Conservation (phyloP, 2,888 invertebrate species). For the Morpho helenor region DNA sequence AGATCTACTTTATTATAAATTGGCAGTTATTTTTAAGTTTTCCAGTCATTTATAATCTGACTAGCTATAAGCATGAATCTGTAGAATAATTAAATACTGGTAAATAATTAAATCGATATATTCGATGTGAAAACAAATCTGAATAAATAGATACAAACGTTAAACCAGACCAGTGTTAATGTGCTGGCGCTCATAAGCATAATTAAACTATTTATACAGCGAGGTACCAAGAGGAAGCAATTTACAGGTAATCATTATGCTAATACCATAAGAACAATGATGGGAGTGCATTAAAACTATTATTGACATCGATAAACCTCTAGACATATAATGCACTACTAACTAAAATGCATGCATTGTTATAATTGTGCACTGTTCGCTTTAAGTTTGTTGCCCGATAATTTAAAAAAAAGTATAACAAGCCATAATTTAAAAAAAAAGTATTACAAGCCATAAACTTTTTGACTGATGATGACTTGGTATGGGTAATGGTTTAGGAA, state of each 20-base stretch:
- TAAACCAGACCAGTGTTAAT: slow-evolving; percentile 3
- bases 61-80: too few species aligned
- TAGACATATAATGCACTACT: slow-evolving; percentile 15
- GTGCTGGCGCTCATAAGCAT: slow-evolving; percentile 1
- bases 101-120: not conserved
- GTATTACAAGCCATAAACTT: too few species aligned
- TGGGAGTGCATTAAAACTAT: slow-evolving; percentile 42
- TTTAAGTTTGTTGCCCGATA: too few species aligned
- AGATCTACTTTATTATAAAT: too few species aligned
- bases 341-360: slow-evolving; percentile 7
- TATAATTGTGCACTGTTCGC: too few species aligned
- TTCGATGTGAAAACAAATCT: not conserved
- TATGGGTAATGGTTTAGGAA: too few species aligned
- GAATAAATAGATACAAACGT: slow-evolving; percentile 1
- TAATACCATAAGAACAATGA: slow-evolving; percentile 52
- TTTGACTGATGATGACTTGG: too few species aligned
- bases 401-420: too few species aligned
- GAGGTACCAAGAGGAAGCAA: slow-evolving; percentile 47
- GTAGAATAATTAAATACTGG: not conserved
- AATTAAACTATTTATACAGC: slow-evolving; percentile 29
- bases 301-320: slow-evolving; percentile 32
- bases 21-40: too few species aligned
- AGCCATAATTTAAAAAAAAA: too few species aligned
- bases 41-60: too few species aligned
- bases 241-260: slow-evolving; percentile 65